Base-by-base conservation (phyloP, 2,797 vertebrate species). In the Rhodeus uyekii region DNA sequence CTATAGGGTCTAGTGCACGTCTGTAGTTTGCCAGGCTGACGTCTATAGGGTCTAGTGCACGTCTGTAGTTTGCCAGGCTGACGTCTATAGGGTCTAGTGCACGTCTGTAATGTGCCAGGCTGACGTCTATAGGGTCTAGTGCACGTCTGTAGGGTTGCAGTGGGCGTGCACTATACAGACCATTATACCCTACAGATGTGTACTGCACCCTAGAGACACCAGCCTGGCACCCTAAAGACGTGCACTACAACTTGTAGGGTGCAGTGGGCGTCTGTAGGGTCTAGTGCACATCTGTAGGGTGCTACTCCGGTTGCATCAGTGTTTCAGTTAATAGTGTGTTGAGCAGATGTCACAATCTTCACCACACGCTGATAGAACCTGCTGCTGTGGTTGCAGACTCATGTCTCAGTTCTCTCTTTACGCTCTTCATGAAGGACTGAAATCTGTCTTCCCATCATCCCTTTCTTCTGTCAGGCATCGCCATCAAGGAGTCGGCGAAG, bases 401-500 rank as follows among this genome's bases (percentile, higher is more conserved):
- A 5, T 9, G 12, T 65, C 36, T 39, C 6, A 2, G 0, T n/a
- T 67, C 39, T 44, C 8, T 32, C 4, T 48, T 71, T 29, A 7
- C 16, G 63, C 24, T 61, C n/a, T 36, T 19, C 22, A 3, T 4
- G 18, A 53, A 42, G 58, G 19, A 60, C 24, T 24, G 5, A 27
- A n/a, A 27, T 36, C 32, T 6, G 46, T 29, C n/a, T 61, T 71
- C 55, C 27, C 68, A 58, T 75, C 46, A 53, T 75, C 4, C 24
- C 36, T 42, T 44, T 38, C 42, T 73, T 10, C 86, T 4, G 87
- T 73, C 92, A 99, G 97, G 98, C 95, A 99, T 99, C 81, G 97
- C 98, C 90, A 98, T 99, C 93, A 99, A 98, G 92, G 98, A 99
- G 89, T 98, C 97, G 0, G 98, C 98, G 78, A 99, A 98, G 92